Conservation (phyloP, 1,140 invertebrate species). For the Eriocheir sinensis region DNA sequence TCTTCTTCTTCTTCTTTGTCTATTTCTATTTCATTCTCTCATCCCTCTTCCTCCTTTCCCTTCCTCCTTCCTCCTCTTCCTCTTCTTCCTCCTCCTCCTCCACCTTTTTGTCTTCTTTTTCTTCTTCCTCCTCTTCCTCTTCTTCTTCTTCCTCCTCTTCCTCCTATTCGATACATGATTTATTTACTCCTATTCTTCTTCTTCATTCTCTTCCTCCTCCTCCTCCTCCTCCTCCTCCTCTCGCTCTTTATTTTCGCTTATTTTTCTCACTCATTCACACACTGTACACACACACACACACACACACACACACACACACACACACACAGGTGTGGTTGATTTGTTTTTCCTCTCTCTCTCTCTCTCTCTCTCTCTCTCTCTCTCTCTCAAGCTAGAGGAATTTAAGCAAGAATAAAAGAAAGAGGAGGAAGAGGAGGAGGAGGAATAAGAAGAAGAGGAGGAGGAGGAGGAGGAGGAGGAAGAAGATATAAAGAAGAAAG, state of each 20-base stretch:
- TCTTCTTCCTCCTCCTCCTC: no score
- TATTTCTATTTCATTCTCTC: no score
- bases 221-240: background rate
- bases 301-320: no score
- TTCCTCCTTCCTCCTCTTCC: no score
- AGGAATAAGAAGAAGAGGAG: background rate
- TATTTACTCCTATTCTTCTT: background rate
- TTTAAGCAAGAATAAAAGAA: background rate
- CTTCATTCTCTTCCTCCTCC: slow-evolving; percentile 42
- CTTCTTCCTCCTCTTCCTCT: no score
- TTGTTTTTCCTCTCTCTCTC: slow-evolving; percentile 48
- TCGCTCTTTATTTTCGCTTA: slow-evolving; percentile 18
- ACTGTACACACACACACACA: no score
- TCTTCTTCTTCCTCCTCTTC: slow-evolving; percentile 35
- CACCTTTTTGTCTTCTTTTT: no score
- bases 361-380: slow-evolving; percentile 33
- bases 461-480: no score
- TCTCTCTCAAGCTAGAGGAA: background rate
- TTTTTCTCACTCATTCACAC: slow-evolving; percentile 14
- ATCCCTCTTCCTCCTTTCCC: no score
- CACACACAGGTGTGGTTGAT: no score
- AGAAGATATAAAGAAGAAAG: no score
- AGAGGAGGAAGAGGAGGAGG: background rate
- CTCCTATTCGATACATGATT: background rate
- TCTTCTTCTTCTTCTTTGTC: no score